These are phyloP conservation scores for Prunella fulvescens DNA, from an alignment of 2,113 vertebrate species.

Conservation along the genomic window DNA sequence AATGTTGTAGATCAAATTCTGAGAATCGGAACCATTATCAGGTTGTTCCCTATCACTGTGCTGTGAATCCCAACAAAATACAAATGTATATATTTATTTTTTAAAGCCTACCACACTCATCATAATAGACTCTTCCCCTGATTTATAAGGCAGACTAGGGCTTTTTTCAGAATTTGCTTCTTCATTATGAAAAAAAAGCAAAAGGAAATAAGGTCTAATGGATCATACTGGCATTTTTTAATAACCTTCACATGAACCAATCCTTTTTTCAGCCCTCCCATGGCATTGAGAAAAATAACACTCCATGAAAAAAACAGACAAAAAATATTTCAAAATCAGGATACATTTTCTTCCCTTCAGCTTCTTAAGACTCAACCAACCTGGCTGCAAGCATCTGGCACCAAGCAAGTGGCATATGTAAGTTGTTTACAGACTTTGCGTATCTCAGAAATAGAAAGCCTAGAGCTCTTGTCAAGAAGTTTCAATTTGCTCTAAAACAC, in stretches of 20 bases:
- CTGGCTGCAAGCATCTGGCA: slow-evolving; percentile 61
- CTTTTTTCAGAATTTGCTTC: background rate
- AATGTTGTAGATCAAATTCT: background rate
- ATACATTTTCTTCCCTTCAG: background rate
- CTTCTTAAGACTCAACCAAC: slow-evolving; percentile 20
- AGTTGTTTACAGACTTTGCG: slow-evolving; percentile 33
- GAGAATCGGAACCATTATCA: background rate
- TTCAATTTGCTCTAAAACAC: background rate
- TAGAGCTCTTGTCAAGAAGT: slow-evolving; percentile 42
- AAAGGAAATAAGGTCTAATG: background rate
- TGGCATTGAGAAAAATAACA: background rate
- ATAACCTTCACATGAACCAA: background rate
- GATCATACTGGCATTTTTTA: background rate
- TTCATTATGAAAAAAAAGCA: background rate
- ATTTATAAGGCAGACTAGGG: background rate
- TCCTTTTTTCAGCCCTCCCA: background rate
- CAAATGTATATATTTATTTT: background rate
- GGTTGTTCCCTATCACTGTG: background rate
- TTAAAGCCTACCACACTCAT: background rate
- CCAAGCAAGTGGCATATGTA: slow-evolving; percentile 47
- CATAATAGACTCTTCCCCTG: background rate
- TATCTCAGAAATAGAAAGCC: slow-evolving; percentile 28
- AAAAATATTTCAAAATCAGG: background rate
- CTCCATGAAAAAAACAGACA: background rate
- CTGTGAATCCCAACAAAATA: background rate